Evolutionary conservation across 2,888 invertebrate genomes (phyloP).

Genomic region (Nomada flava): DNA sequence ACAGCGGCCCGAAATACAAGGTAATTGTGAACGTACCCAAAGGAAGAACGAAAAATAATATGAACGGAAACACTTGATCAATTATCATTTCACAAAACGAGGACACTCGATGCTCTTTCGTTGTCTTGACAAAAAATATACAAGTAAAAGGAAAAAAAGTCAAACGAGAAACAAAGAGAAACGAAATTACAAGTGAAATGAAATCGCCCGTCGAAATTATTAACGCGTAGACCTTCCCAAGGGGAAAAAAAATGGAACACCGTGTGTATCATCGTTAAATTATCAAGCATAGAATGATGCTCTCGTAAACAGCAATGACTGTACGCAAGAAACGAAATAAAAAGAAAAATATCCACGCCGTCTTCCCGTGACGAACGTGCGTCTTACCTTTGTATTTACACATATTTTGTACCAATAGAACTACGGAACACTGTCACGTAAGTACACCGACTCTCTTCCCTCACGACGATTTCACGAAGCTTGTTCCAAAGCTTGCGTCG

Average conservation of each 20-base stretch:
- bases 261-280: slow-evolving; percentile 21
- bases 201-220: neutral
- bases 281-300: neutral
- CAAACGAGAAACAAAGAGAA: neutral
- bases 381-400: slow-evolving; percentile 13
- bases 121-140: neutral
- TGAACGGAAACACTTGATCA: neutral
- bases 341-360: slow-evolving; percentile 2
- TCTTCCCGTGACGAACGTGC: slow-evolving; percentile 11
- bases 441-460: slow-evolving; percentile 53
- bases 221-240: slow-evolving; percentile 9
- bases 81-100: slow-evolving; percentile 4
- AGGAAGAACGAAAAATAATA: neutral
- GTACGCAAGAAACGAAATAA: neutral
- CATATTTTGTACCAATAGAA: slow-evolving; percentile 51
- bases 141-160: slow-evolving; percentile 8
- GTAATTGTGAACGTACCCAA: neutral
- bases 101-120: neutral
- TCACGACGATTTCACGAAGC: slow-evolving; percentile 32
- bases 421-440: slow-evolving; percentile 68
- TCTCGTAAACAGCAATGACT: neutral
- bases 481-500: slow-evolving; percentile 8
- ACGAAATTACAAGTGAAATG: slow-evolving; percentile 11
- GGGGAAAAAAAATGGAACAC: slow-evolving; percentile 5
- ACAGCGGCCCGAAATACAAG: slow-evolving; percentile 10